Conservation (phyloP, 2,888 invertebrate genomes). For the Platypus cylindrus region DNA sequence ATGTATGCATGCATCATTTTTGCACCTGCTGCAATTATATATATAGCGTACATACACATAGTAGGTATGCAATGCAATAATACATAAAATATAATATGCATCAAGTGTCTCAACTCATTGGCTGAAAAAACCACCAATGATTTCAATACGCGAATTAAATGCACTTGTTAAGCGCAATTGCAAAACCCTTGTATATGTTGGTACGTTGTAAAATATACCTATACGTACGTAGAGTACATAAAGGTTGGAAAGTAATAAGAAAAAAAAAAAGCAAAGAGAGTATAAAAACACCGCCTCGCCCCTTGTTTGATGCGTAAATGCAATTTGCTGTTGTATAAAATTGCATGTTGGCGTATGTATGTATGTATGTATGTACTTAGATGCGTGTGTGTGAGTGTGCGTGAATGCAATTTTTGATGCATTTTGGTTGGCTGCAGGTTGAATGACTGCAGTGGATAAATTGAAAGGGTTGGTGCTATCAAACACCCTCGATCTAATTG, state of each 20-base stretch:
- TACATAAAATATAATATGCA: no score
- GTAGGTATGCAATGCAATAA: no score
- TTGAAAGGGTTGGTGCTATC: slow-evolving; percentile 7
- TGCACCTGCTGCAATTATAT: no score
- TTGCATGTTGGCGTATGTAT: no score
- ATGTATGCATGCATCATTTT: no score
- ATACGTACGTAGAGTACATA: slow-evolving; percentile 9
- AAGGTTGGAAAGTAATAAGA: no score
- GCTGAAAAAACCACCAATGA: slow-evolving; percentile 10
- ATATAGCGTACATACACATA: no score
- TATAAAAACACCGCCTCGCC: slow-evolving; percentile 2
- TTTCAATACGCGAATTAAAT: slow-evolving; percentile 13
- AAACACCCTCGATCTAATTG: slow-evolving; percentile 9
- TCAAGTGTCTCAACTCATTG: slow-evolving; percentile 10
- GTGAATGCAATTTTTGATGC: slow-evolving; percentile 11
- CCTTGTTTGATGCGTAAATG: no score
- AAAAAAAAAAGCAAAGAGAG: no score
- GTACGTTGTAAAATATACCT: slow-evolving; percentile 9
- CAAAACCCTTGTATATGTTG: slow-evolving; percentile 11
- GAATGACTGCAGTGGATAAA: no score
- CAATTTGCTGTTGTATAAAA: no score
- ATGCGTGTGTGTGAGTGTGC: background rate
- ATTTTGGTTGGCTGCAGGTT: slow-evolving; percentile 10
- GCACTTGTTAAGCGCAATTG: slow-evolving; percentile 15
- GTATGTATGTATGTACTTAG: no score